Evolutionary conservation across 2,888 invertebrate species (phyloP).

Genomic region (Cryptus armator): DNA sequence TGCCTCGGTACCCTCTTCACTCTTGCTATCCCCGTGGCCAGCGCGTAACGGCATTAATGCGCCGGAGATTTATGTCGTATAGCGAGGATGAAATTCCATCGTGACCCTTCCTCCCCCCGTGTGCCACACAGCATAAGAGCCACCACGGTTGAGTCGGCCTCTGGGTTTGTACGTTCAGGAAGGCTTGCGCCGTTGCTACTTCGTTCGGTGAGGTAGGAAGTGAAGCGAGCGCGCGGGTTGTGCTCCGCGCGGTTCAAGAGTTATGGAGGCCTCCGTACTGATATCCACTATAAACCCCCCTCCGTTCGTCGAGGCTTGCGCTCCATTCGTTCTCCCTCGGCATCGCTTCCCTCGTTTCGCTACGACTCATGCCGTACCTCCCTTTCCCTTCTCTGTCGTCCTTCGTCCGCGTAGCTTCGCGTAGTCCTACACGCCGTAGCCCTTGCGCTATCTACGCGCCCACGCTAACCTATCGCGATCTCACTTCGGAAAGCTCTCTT

Average conservation of each 20-base stretch:
- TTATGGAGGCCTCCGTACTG: constrained; percentile 69
- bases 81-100: constrained; percentile 82
- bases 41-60: constrained; percentile 80
- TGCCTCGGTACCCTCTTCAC: constrained; percentile 26
- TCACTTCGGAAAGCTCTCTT: constrained; percentile 28
- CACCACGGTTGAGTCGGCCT: constrained; percentile 22
- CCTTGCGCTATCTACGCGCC: constrained; percentile 12
- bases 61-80: constrained; percentile 81
- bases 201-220: constrained; percentile 52
- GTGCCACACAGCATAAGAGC: constrained; percentile 67
- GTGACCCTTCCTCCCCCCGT: constrained; percentile 53
- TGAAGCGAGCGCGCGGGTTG: constrained; percentile 37
- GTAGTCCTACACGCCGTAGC: constrained; percentile 17
- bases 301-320: constrained; percentile 10
- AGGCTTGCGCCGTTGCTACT: constrained; percentile 48
- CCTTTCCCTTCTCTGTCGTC: constrained; percentile 26
- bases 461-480: background rate
- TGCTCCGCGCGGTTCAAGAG: constrained; percentile 52
- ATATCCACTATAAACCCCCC: constrained; percentile 79
- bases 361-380: constrained; percentile 23
- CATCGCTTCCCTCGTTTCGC: constrained; percentile 44
- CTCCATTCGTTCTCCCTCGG: constrained; percentile 25
- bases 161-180: background rate
- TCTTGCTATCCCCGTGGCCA: constrained; percentile 49
- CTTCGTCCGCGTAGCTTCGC: constrained; percentile 34